Evolutionary conservation across 2,888 invertebrate species (phyloP).

Genomic region (Cheiracanthium punctorium): DNA sequence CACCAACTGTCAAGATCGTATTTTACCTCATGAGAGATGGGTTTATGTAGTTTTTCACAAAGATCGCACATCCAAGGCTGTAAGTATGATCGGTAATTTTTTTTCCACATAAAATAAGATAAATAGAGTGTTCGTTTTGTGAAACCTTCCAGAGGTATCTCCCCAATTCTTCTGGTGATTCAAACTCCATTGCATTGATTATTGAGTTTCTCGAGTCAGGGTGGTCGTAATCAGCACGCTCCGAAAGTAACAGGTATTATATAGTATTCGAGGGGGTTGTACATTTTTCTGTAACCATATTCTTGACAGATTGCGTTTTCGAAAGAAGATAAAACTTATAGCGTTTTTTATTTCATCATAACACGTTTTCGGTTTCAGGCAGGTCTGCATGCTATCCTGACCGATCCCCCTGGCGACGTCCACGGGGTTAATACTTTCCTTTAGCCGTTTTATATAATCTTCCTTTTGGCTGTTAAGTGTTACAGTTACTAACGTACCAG

Average conservation of each 20-base stretch:
- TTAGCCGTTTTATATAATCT: constrained; percentile 48
- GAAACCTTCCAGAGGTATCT: constrained; percentile 50
- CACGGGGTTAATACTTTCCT: constrained; percentile 46
- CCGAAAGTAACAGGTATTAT: constrained; percentile 74
- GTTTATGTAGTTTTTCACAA: constrained; percentile 52
- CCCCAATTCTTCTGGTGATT: constrained; percentile 56
- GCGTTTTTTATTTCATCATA: constrained; percentile 74
- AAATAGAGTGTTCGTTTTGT: constrained; percentile 27
- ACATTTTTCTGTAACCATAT: constrained; percentile 75
- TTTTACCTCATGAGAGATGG: neutral
- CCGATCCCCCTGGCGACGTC: constrained; percentile 64
- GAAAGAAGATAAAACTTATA: constrained; percentile 65
- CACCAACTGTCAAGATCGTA: constrained; percentile 46
- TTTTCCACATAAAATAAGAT: constrained; percentile 65
- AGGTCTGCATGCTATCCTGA: constrained; percentile 41
- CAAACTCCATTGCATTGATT: constrained; percentile 73
- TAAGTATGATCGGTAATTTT: constrained; percentile 38
- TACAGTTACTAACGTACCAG: constrained; percentile 67
- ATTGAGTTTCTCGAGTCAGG: constrained; percentile 74
- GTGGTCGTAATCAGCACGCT: constrained; percentile 73
- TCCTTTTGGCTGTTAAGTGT: constrained; percentile 61
- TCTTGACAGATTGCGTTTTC: constrained; percentile 73
- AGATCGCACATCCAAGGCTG: constrained; percentile 68
- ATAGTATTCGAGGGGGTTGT: constrained; percentile 71
- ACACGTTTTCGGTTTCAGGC: constrained; percentile 74